Evolutionary conservation across 2,113 vertebrate species (phyloP), one percentile per base, ranked within the genome.

Genomic region (Leptosomus discolor): DNA sequence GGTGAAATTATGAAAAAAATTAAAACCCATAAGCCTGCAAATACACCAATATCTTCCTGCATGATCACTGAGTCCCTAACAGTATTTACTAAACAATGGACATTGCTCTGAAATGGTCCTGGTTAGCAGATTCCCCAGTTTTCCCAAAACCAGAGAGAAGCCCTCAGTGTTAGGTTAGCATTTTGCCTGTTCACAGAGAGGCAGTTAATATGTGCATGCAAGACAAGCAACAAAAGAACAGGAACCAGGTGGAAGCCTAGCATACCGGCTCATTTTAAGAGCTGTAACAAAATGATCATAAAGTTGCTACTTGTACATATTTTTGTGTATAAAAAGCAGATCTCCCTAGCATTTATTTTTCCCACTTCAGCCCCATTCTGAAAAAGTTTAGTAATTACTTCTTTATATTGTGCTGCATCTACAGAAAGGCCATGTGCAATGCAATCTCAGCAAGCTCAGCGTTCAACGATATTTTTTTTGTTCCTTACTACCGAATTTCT

Each of bases 271-370:
- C 84, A 48, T 82, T 96, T 94, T 93, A 93, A 93, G 58, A 95
- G 70, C 70, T 43, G 78, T 32, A 95, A 94, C 96, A 93, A 93
- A 97, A 94, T 54, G 85, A 85, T 88, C 94, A 80, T 96, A 94
- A 97, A 97, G 90, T 65, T 93, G 74, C 57, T 76, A 26, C 23
- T 93, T 64, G 70, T 63, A 90, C n/a, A 15, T 85, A 90, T 76
- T 95, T n/a, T 93, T 90, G n/a, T 58, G n/a, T 69, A 79, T 90
- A 83, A 96, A 96, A 93, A 83, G 21, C 67, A 95, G 75, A 94
- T 81, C 54, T 85, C 74, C 29, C 45, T 63, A 83, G 67, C 14
- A 97, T 83, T 97, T 90, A 57, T 83, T 92, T 92, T 92, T 82
- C 94, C 92, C 96, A 71, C 53, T 82, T 43, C 18, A 90, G 37